Evolutionary conservation across 2,113 vertebrate genomes (phyloP).

Genomic region (Tragelaphus buxtoni): DNA sequence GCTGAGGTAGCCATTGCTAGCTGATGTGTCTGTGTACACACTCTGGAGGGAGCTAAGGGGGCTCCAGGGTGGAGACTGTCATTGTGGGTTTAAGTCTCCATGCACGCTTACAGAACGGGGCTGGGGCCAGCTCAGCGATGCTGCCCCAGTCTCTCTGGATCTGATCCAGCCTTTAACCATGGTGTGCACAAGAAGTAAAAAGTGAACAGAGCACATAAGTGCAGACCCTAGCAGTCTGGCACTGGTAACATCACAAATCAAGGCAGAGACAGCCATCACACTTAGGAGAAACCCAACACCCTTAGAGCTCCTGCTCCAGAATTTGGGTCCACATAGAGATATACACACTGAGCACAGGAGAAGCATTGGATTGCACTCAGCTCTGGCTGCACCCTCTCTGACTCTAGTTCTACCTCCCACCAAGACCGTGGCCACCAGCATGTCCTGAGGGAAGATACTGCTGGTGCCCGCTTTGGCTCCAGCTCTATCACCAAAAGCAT

Average conservation of each 20-base stretch:
- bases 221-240: too few relatives aligned
- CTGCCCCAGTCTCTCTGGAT: neutral
- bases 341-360: neutral
- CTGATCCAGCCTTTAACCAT: neutral
- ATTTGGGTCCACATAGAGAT: neutral
- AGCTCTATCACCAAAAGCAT: too few relatives aligned
- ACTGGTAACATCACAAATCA: neutral
- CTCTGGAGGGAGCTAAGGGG: neutral
- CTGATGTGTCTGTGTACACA: neutral
- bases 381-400: neutral
- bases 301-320: neutral
- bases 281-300: neutral
- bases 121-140: neutral
- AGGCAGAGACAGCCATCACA: neutral
- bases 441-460: neutral
- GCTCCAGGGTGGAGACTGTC: neutral
- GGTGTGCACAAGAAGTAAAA: neutral
- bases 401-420: neutral
- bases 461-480: too few relatives aligned
- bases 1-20: too few relatives aligned
- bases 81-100: rapidly evolving
- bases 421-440: rapidly evolving
- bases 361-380: neutral
- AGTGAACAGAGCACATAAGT: neutral
- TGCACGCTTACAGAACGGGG: neutral